These are phyloP conservation scores for Montipora efflorescens DNA, from an alignment of 64 coral and sea anemone species.

Conservation along the genomic window DNA sequence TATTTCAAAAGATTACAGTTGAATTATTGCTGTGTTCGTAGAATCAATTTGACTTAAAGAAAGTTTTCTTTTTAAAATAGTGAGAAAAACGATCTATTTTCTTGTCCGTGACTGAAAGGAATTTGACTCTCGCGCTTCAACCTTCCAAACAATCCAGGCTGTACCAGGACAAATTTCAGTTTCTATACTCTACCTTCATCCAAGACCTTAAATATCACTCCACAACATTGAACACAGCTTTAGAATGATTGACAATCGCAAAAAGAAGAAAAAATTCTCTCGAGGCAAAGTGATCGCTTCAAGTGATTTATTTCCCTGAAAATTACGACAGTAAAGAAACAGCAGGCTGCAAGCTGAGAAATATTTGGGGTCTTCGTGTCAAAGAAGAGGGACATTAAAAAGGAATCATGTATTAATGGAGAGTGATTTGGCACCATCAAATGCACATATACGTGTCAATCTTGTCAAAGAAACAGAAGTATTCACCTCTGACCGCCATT, in stretches of 20 bases:
- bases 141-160: no score
- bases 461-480: background rate
- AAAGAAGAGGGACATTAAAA: constrained; percentile 25
- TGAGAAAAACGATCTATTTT: background rate
- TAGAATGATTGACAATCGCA: no score
- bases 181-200: no score
- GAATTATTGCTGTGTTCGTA: background rate
- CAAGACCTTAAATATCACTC: no score
- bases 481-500: no score
- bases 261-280: background rate
- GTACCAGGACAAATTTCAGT: no score
- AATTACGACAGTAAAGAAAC: background rate
- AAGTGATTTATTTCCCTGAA: background rate
- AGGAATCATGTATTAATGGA: constrained; percentile 13
- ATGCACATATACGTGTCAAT: background rate
- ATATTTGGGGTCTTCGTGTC: background rate
- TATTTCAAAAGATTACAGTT: background rate
- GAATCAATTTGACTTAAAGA: background rate
- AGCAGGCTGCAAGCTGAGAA: background rate
- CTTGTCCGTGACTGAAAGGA: background rate
- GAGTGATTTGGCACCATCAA: constrained; percentile 15
- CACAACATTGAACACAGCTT: no score
- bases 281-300: background rate
- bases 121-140: no score
- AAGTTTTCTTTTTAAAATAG: no score